phyloP scores from a whole-genome alignment of 2,797 vertebrate genomes.

The Halcyon badia region DNA sequence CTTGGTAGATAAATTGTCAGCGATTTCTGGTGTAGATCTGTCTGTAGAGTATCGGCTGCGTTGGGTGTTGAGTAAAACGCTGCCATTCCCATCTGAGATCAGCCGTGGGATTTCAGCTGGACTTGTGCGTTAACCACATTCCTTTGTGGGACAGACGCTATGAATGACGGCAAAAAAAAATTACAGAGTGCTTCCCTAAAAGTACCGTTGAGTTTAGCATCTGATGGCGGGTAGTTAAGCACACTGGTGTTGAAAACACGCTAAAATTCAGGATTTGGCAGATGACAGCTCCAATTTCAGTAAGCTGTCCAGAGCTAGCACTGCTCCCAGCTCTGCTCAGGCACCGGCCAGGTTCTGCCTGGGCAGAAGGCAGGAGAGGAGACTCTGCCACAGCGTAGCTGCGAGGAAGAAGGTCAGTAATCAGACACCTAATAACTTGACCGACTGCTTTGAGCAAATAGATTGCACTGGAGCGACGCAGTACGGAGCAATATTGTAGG shows the following conservation, averaged over 20 bases:
- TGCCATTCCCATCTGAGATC: not conserved
- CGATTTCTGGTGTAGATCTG: not conserved
- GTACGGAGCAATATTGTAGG: not conserved
- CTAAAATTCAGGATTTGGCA: not conserved
- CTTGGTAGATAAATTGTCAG: not conserved
- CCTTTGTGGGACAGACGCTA: not conserved
- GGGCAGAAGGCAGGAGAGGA: not conserved
- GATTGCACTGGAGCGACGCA: not conserved
- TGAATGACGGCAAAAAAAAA: not conserved
- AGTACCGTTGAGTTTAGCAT: not conserved
- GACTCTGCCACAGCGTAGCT: not conserved
- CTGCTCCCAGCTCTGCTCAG: accelerated
- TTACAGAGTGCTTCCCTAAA: not conserved
- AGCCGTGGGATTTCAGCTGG: not conserved
- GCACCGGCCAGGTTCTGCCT: not conserved
- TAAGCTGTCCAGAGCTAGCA: not conserved
- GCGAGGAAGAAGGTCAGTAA: not conserved
- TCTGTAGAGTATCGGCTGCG: not conserved
- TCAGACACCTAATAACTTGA: not conserved
- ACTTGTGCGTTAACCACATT: not conserved
- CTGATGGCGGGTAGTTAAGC: not conserved
- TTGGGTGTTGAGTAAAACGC: not conserved
- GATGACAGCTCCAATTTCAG: not conserved
- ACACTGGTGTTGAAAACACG: not conserved
- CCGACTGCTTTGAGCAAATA: not conserved